phyloP scores from a whole-genome alignment of 2,113 vertebrate genomes.

The Muntiacus reevesi region DNA sequence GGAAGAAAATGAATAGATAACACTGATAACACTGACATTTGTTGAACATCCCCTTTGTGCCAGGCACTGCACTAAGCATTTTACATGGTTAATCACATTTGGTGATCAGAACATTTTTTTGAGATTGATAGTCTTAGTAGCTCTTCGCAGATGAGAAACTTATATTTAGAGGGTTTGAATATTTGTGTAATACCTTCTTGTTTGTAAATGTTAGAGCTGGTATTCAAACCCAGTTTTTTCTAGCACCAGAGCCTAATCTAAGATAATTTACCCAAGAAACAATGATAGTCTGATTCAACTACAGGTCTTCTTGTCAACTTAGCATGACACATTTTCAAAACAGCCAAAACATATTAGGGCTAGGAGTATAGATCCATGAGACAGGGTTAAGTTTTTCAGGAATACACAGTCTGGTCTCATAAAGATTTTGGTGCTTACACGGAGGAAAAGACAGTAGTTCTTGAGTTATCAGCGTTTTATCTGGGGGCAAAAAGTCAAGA shows the following conservation, averaged over 20 bases:
- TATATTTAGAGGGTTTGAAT: neutral
- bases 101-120: neutral
- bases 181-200: neutral
- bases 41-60: neutral
- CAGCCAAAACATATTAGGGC: neutral
- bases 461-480: neutral
- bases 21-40: neutral
- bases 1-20: neutral
- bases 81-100: neutral
- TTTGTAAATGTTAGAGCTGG: neutral
- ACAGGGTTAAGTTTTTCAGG: neutral
- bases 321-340: neutral
- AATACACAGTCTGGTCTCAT: neutral
- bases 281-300: neutral
- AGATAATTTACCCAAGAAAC: neutral
- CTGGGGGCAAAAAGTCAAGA: neutral
- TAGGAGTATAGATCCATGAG: neutral
- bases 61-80: neutral
- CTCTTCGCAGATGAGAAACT: neutral
- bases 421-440: neutral
- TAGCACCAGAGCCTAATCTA: neutral
- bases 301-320: neutral
- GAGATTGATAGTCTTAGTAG: neutral
- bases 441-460: neutral
- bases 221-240: neutral